Percentiles rank a stretch among this genome's conserved stretches.
Evolutionary conservation across 2,113 vertebrate species (phyloP).

Genomic region (Steatornis caripensis): DNA sequence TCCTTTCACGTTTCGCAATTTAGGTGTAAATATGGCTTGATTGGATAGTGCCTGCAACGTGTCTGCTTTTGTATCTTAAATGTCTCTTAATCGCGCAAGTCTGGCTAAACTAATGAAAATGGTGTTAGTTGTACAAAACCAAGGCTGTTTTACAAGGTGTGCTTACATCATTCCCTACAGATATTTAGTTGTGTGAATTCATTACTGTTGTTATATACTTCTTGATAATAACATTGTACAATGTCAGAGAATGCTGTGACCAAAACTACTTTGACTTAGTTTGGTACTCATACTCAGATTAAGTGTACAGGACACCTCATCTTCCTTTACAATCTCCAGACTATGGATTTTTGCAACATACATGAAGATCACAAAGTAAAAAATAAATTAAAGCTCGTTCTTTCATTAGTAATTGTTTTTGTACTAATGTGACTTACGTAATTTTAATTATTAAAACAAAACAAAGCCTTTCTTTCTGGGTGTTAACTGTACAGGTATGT

Average conservation of each 20-base stretch:
- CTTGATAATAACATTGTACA: conserved; percentile 20
- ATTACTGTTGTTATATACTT: conserved; percentile 54
- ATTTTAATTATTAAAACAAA: background rate
- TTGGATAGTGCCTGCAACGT: background rate
- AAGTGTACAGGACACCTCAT: background rate
- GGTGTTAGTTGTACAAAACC: background rate
- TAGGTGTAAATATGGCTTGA: background rate
- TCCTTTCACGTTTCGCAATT: background rate
- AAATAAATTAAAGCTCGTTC: background rate
- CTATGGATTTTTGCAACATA: background rate
- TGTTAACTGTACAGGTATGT: conserved; percentile 36
- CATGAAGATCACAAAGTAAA: background rate
- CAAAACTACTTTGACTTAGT: conserved; percentile 72
- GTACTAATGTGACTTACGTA: background rate
- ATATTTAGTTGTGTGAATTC: conserved; percentile 70
- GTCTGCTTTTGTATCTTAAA: background rate
- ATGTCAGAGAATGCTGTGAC: conserved; percentile 66
- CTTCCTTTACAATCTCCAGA: background rate
- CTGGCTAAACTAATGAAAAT: background rate
- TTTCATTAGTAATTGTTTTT: background rate
- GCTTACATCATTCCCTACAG: conserved; percentile 77
- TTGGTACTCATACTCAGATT: conserved; percentile 39
- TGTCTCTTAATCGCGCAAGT: background rate
- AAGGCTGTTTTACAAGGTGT: background rate
- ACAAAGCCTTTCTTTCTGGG: background rate